Conservation (phyloP, 2,888 invertebrate genomes). For the Pyrocoelia pectoralis region DNA sequence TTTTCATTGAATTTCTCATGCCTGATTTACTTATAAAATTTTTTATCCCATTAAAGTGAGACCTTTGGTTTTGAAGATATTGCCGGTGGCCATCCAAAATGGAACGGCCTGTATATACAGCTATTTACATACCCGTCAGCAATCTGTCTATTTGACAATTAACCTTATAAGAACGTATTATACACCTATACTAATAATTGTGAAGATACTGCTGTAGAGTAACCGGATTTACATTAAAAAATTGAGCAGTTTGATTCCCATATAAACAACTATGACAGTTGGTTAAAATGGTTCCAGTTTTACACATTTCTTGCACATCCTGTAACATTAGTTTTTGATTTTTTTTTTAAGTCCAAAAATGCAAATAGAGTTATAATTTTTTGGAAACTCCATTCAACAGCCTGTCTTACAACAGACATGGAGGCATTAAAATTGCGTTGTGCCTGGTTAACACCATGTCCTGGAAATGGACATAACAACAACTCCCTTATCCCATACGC, state of each 20-base stretch:
- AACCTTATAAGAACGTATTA: no score
- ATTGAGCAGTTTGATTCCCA: conserved; percentile 25
- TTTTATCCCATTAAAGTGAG: no score
- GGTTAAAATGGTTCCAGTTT: conserved; percentile 27
- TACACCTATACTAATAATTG: no score
- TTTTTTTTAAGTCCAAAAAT: conserved; percentile 38
- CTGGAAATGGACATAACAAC: conserved; percentile 29
- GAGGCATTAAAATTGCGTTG: conserved; percentile 24
- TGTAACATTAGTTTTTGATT: conserved; percentile 37
- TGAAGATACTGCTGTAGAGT: conserved; percentile 10
- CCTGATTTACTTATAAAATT: no score
- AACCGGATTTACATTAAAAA: conserved; percentile 28
- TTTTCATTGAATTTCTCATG: no score
- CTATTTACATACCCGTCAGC: no score
- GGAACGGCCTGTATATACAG: no score
- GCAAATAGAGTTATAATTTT: conserved; percentile 37
- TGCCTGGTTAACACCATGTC: conserved; percentile 4
- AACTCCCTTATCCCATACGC: conserved; percentile 36
- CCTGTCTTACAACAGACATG: conserved; percentile 30
- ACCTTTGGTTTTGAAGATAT: no score
- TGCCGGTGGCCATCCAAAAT: no score
- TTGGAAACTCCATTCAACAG: conserved; percentile 39
- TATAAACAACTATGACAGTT: conserved; percentile 36
- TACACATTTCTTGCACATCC: conserved; percentile 26
- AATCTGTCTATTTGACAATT: no score